These are phyloP conservation scores for Kryptopterus vitreolus DNA, from an alignment of 2,797 vertebrate species.

Conservation along the genomic window DNA sequence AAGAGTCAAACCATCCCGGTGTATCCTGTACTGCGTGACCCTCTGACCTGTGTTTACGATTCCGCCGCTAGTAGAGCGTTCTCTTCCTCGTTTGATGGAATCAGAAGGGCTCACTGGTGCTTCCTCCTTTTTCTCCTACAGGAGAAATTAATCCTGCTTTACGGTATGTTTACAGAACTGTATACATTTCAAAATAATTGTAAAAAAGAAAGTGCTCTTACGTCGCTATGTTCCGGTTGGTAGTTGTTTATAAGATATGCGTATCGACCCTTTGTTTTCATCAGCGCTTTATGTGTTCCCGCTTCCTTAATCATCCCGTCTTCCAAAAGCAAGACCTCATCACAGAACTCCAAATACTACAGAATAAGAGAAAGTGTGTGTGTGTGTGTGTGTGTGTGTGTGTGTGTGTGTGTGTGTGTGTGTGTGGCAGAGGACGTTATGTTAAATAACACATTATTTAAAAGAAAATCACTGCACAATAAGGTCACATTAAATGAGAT, in stretches of 20 bases:
- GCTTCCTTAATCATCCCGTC: slow-evolving; percentile 75
- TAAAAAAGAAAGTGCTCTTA: slow-evolving; percentile 50
- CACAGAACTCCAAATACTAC: slow-evolving; percentile 84
- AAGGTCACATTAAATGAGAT: slow-evolving; percentile 27
- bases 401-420: neutral
- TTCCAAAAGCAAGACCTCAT: slow-evolving; percentile 79
- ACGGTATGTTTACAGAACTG: neutral
- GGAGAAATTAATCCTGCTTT: neutral
- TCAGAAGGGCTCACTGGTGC: slow-evolving; percentile 37
- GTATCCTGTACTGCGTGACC: neutral
- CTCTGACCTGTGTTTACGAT: slow-evolving; percentile 70
- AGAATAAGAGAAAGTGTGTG: neutral
- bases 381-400: no score
- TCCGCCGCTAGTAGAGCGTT: slow-evolving; percentile 47
- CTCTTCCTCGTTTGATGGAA: slow-evolving; percentile 24
- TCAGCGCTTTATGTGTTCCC: slow-evolving; percentile 74
- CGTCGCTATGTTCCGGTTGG: slow-evolving; percentile 68
- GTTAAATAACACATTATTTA: no score
- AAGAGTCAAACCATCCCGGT: no score
- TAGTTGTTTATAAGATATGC: slow-evolving; percentile 77
- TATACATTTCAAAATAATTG: neutral
- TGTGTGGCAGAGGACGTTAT: no score
- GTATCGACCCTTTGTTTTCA: slow-evolving; percentile 70
- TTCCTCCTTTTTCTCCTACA: slow-evolving; percentile 55
- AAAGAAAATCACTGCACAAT: neutral